Base-by-base conservation (phyloP, 2,113 vertebrate genomes). In the Hydrolagus affinis region DNA sequence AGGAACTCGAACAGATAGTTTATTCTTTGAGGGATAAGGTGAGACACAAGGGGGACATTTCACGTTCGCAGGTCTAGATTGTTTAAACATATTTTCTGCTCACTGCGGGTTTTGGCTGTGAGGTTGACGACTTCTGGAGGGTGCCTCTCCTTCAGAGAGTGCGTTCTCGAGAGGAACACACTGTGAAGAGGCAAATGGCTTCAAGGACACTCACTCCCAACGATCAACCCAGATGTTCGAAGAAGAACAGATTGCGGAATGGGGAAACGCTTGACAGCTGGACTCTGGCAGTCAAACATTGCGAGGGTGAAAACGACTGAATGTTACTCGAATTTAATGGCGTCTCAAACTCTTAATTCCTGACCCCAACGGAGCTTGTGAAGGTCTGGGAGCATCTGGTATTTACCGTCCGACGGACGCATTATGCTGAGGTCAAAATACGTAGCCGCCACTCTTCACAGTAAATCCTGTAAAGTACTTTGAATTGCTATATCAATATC, bases 11-110 rank as follows among this genome's bases (percentile, higher is more conserved):
- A 62, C 59, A 80, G 57, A 28, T 23, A 66, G 28, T 83, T 83
- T 32, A 32, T 44, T 44, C 44, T 44, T 44, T 6, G 44, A 8
- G 28, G 78, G 66, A 83, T 83, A 32, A 66, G 62, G 66, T 68
- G 17, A 28, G 66, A 83, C 78, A 68, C 78, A 83, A 64, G 78
- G 44, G 78, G 78, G 66, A 68, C 25, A 68, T 83, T 83, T 83
- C 62, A 83, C 64, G 66, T 32, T 68, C n/a, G 66, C 66, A 68
- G 25, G 6, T 83, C 78, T 30, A 68, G 17, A 83, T 83, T 30
- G 62, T 60, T 83, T 83, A 66, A 83, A 66, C 78, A 83, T 3
- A 83, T 83, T 83, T 83, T 15, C 66, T 68, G 44, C 44, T 44
- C 44, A 6, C 44, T 44, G 32, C 19, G 62, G 32, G 15, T 30